Percentiles rank a stretch among this genome's conserved stretches.
phyloP scores from a whole-genome alignment of 2,888 invertebrate species.

The Vannuccia rotundouncinata region DNA sequence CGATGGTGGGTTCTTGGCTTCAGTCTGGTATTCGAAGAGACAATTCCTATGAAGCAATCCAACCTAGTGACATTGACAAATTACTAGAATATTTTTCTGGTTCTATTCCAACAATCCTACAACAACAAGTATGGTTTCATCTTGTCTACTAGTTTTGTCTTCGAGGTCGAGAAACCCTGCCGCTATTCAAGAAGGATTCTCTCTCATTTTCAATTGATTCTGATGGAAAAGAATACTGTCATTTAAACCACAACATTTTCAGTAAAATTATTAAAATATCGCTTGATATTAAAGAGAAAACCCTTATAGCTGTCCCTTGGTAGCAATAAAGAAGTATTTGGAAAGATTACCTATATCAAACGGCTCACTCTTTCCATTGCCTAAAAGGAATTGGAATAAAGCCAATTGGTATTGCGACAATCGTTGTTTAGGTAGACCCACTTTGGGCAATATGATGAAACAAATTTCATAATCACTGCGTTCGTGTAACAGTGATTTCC shows the following conservation, averaged over 20 bases:
- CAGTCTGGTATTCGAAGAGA: conserved; percentile 9
- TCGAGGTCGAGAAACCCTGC: background rate
- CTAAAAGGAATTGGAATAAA: background rate
- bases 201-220: background rate
- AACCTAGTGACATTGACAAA: conserved; percentile 27
- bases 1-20: conserved; percentile 8
- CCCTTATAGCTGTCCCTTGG: background rate
- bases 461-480: background rate
- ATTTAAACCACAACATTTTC: conserved; percentile 1
- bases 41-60: conserved; percentile 31
- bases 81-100: conserved; percentile 6
- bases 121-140: conserved; percentile 25
- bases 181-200: background rate
- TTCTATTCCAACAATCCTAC: conserved; percentile 24
- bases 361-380: background rate
- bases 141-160: background rate
- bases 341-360: background rate
- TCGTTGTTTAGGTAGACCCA: background rate
- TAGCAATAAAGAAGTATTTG: background rate
- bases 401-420: background rate
- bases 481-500: background rate
- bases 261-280: conserved; percentile 11
- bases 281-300: background rate
- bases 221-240: background rate
- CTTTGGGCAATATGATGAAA: background rate